Evolutionary conservation across 2,797 vertebrate genomes (phyloP).

Genomic region (Falco rusticolus): DNA sequence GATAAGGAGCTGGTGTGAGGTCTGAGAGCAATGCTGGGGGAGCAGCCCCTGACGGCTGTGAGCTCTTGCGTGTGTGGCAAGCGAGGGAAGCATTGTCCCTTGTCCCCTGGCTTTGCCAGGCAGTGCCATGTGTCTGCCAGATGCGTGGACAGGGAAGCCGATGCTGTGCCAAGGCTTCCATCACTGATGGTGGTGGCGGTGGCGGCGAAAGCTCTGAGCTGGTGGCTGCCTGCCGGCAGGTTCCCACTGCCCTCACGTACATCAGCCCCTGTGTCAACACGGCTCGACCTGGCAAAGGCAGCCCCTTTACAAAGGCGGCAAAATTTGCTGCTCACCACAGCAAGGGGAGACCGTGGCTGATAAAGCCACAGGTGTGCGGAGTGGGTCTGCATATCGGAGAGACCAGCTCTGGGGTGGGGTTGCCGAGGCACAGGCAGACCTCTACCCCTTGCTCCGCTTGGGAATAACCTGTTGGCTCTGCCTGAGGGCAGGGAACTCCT

Average conservation of each 20-base stretch:
- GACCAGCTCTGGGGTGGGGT: neutral
- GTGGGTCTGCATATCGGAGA: rapidly evolving
- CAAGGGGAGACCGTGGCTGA: rapidly evolving
- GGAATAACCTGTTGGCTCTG: neutral
- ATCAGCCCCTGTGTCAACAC: neutral
- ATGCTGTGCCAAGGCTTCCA: rapidly evolving
- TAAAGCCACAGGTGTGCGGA: too few relatives aligned
- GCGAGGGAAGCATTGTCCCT: neutral
- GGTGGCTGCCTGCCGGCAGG: neutral
- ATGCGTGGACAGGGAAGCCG: rapidly evolving
- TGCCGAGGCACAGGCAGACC: neutral
- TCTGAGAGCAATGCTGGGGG: neutral
- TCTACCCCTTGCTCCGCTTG: neutral
- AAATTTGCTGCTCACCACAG: neutral
- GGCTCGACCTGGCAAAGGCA: rapidly evolving
- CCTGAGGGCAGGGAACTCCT: neutral
- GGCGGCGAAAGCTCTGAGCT: neutral
- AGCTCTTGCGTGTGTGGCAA: neutral
- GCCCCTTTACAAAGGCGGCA: neutral
- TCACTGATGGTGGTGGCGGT: rapidly evolving
- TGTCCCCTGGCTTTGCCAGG: rapidly evolving
- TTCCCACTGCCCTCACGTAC: neutral
- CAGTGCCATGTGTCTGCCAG: neutral
- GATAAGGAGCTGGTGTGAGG: rapidly evolving
- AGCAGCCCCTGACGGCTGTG: neutral